Conservation (phyloP, 2,888 invertebrate species). For the Temnothorax rugatulus region DNA sequence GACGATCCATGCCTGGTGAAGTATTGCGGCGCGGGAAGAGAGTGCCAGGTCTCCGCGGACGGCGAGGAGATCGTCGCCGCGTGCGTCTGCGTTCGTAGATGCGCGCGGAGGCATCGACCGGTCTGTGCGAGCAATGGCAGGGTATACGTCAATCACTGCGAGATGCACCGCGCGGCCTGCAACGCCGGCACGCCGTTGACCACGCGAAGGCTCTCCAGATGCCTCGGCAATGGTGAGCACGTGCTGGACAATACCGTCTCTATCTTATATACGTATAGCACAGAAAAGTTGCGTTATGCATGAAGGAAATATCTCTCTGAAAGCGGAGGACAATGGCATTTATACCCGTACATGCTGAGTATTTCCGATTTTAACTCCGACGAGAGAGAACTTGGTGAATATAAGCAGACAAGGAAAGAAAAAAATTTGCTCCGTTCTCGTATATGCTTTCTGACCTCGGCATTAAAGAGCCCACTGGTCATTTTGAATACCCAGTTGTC, state of each 20-base stretch:
- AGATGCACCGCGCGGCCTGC: constrained; percentile 89
- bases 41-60: constrained; percentile 87
- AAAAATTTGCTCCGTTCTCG: not conserved
- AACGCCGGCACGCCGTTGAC: constrained; percentile 87
- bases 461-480: not conserved
- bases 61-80: constrained; percentile 87
- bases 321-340: not conserved
- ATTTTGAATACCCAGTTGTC: not conserved
- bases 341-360: not conserved
- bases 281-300: not conserved
- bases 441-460: not conserved
- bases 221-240: constrained; percentile 78
- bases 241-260: not conserved
- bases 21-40: constrained; percentile 90
- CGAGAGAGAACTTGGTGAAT: not conserved
- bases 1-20: constrained; percentile 89
- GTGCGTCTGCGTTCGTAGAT: constrained; percentile 89
- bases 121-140: constrained; percentile 91
- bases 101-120: constrained; percentile 87
- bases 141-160: constrained; percentile 90
- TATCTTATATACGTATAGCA: not conserved
- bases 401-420: not conserved
- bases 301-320: not conserved
- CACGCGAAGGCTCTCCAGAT: constrained; percentile 84
- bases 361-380: not conserved